phyloP scores from a whole-genome alignment of 2,797 vertebrate species.

The Microcaecilia unicolor region DNA sequence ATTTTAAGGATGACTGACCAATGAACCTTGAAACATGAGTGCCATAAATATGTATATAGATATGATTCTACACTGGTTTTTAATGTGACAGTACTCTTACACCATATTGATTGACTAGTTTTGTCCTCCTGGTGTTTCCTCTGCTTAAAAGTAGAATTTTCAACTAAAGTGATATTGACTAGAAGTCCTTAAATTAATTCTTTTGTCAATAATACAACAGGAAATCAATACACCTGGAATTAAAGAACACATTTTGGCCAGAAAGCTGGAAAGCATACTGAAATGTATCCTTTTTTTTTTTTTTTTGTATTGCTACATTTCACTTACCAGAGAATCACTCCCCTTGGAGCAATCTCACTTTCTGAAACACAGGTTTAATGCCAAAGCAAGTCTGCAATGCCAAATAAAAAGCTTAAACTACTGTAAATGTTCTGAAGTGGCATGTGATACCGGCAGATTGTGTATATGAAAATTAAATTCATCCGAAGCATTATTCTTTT shows the following conservation, averaged over 20 bases:
- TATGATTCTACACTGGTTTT: conserved; percentile 11
- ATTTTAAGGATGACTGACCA: conserved; percentile 21
- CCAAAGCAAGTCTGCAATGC: conserved; percentile 1
- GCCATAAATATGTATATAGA: not conserved
- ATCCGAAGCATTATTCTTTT: conserved; percentile 12
- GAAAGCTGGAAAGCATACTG: conserved; percentile 46
- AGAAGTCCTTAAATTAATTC: conserved; percentile 65
- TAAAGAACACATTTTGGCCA: conserved; percentile 50
- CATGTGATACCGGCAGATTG: conserved; percentile 6
- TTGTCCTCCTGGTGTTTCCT: conserved; percentile 32
- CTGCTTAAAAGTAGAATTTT: conserved; percentile 41
- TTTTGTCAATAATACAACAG: conserved; percentile 57
- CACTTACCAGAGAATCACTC: conserved; percentile 39
- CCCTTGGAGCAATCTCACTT: conserved; percentile 5
- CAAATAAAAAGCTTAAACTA: too few relatives aligned
- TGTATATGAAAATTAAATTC: not conserved
- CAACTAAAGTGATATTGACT: conserved; percentile 54
- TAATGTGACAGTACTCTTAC: conserved; percentile 22
- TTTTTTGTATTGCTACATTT: conserved; percentile 44
- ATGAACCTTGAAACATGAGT: conserved; percentile 9
- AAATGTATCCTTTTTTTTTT: too few relatives aligned
- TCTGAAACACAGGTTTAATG: conserved; percentile 13
- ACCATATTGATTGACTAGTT: conserved; percentile 30
- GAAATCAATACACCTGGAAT: conserved; percentile 60
- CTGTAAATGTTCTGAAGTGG: too few relatives aligned